phyloP scores from a whole-genome alignment of 92 coral and sea anemone genomes.

The Epizoanthus ramosus region DNA sequence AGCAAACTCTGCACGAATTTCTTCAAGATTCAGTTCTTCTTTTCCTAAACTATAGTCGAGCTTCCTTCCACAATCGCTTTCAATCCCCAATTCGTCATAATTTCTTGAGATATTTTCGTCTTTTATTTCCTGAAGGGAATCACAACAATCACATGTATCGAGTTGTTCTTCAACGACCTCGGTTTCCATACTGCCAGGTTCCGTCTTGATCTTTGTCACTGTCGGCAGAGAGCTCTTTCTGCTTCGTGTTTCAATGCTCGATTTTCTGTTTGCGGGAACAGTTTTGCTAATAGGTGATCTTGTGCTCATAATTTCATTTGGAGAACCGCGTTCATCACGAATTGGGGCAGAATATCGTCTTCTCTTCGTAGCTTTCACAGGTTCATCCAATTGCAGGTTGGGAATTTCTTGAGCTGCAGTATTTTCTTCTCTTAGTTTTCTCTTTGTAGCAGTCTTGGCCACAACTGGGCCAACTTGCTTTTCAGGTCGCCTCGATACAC shows the following conservation, averaged over 20 bases:
- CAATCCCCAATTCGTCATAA: background rate
- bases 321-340: background rate
- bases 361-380: background rate
- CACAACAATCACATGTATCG: background rate
- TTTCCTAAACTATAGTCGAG: background rate
- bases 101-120: background rate
- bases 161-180: background rate
- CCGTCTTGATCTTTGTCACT: background rate
- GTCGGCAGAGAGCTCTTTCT: background rate
- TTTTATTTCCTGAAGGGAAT: background rate
- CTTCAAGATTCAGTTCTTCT: conserved; percentile 22
- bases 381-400: background rate
- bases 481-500: background rate
- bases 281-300: background rate
- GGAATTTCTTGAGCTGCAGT: background rate
- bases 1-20: conserved; percentile 12
- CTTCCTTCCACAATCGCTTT: background rate
- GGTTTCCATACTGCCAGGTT: background rate
- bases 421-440: background rate
- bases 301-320: background rate
- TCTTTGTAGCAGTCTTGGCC: background rate
- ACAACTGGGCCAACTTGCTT: background rate
- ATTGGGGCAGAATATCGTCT: background rate
- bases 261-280: background rate
- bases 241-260: background rate